Evolutionary conservation across 2,113 vertebrate species (phyloP).

Genomic region (Alethe diademata): DNA sequence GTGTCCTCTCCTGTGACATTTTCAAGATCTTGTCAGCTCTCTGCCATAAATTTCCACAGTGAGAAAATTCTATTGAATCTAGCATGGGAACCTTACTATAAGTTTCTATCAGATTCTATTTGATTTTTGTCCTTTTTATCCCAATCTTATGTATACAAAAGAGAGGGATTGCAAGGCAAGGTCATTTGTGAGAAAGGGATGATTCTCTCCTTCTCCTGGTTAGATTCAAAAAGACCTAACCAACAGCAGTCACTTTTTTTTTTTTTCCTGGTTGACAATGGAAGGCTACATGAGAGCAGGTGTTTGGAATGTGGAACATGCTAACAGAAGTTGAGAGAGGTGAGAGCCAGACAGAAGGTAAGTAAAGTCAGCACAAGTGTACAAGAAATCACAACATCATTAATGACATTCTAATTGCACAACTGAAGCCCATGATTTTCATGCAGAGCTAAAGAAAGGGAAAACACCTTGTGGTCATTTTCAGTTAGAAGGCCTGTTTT

Average conservation of each 20-base stretch:
- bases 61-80: background rate
- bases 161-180: background rate
- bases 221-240: background rate
- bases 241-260: background rate
- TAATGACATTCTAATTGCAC: background rate
- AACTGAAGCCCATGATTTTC: background rate
- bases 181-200: background rate
- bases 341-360: background rate
- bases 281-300: background rate
- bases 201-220: background rate
- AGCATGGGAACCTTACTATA: background rate
- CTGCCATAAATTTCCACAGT: background rate
- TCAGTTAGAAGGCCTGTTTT: background rate
- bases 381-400: background rate
- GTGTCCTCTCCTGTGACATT: background rate
- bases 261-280: background rate
- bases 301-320: background rate
- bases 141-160: background rate
- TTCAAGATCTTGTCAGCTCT: background rate
- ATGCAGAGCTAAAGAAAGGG: background rate
- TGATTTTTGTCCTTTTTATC: background rate
- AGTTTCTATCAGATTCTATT: background rate
- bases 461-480: background rate
- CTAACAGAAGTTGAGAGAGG: background rate
- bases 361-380: background rate